Percentiles rank a stretch among this genome's conserved stretches.
These are phyloP conservation scores for Cisticola juncidis DNA, from an alignment of 2,113 vertebrate species.

Conservation along the genomic window DNA sequence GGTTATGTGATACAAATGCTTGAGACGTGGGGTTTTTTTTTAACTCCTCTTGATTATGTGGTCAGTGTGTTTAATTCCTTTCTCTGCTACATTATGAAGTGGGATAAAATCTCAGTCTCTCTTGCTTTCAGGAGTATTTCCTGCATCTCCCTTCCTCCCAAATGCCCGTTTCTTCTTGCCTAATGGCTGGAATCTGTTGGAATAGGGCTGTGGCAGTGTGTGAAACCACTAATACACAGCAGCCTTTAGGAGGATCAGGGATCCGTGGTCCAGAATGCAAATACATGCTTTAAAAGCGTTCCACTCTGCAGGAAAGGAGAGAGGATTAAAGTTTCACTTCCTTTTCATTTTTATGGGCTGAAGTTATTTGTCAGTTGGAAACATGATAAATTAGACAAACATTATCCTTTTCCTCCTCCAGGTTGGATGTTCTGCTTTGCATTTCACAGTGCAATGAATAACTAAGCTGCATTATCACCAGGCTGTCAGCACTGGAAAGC, in stretches of 20 bases:
- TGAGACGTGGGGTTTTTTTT: not conserved
- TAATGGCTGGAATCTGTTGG: slow-evolving; percentile 13
- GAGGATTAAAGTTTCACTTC: slow-evolving; percentile 54
- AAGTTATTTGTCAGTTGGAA: slow-evolving; percentile 63
- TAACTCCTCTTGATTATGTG: slow-evolving; percentile 21
- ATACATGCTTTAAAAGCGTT: slow-evolving; percentile 35
- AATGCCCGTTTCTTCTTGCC: slow-evolving; percentile 1
- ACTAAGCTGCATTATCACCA: slow-evolving; percentile 49
- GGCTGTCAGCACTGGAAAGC: slow-evolving; percentile 42
- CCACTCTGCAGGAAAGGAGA: slow-evolving; percentile 16
- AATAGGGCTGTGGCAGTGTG: not conserved
- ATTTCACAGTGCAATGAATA: slow-evolving; percentile 34
- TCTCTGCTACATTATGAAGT: slow-evolving; percentile 35
- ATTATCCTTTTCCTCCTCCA: slow-evolving; percentile 57
- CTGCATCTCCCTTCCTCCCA: not conserved
- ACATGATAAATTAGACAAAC: slow-evolving; percentile 58
- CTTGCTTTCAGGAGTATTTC: slow-evolving; percentile 49
- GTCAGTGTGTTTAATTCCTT: slow-evolving; percentile 49
- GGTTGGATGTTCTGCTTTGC: slow-evolving; percentile 49
- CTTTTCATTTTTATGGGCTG: slow-evolving; percentile 26
- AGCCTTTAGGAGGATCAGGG: slow-evolving; percentile 20
- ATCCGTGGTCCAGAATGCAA: slow-evolving; percentile 34
- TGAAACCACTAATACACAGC: slow-evolving; percentile 29
- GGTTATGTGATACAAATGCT: slow-evolving; percentile 47
- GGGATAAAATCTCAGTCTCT: slow-evolving; percentile 37